A percentile compares a stretch with the other conserved stretches of the same genome.
These are phyloP conservation scores for Fundulus diaphanus DNA, from an alignment of 2,797 vertebrate species.

Conservation along the genomic window DNA sequence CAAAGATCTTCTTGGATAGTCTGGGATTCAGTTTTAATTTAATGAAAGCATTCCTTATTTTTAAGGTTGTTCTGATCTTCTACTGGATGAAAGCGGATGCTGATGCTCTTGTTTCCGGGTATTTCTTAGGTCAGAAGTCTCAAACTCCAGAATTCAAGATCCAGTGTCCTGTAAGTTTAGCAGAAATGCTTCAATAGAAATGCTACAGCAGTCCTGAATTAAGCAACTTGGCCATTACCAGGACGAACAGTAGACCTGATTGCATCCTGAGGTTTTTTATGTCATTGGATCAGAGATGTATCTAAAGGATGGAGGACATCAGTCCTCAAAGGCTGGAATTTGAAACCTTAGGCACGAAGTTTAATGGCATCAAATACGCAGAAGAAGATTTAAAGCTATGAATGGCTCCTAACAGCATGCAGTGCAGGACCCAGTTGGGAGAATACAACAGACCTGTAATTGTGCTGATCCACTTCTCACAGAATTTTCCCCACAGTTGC, in stretches of 20 bases:
- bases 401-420: neutral
- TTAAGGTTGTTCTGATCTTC: too few relatives aligned
- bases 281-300: neutral
- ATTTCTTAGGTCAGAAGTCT: too few relatives aligned
- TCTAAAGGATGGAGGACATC: neutral
- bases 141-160: too few relatives aligned
- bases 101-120: too few relatives aligned
- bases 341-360: neutral
- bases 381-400: neutral
- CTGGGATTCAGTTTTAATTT: too few relatives aligned
- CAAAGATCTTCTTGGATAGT: too few relatives aligned
- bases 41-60: too few relatives aligned
- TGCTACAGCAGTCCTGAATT: too few relatives aligned
- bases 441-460: conserved; percentile 10
- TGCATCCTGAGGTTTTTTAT: neutral
- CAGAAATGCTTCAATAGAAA: too few relatives aligned
- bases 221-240: too few relatives aligned
- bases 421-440: neutral
- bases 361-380: neutral
- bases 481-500: neutral
- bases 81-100: too few relatives aligned
- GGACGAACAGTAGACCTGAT: neutral
- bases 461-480: conserved; percentile 25
- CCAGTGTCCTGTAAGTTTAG: too few relatives aligned
- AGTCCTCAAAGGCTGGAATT: neutral